These are phyloP conservation scores for Tarsius wallacei DNA, from an alignment of 2,797 vertebrate species.

Conservation along the genomic window DNA sequence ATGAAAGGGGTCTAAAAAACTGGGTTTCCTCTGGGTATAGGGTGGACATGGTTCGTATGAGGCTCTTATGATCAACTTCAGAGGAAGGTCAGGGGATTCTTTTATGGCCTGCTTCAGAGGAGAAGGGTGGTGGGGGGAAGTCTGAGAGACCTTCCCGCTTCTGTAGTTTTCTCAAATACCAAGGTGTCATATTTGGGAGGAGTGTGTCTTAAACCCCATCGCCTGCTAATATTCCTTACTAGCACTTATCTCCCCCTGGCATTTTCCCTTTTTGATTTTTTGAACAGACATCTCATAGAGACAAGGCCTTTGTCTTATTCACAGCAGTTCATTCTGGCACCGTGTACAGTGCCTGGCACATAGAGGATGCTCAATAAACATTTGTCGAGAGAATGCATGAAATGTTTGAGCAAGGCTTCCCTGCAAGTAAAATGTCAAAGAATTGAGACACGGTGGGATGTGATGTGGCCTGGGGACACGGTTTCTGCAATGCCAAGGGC, in stretches of 20 bases:
- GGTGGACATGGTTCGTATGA: not conserved
- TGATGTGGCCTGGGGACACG: not conserved
- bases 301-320: not conserved
- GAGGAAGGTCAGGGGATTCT: not conserved
- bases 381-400: not conserved
- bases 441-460: not conserved
- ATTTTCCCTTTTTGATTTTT: not conserved
- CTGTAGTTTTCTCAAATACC: not conserved
- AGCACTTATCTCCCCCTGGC: not conserved
- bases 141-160: not conserved
- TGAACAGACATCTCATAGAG: not conserved
- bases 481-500: not conserved
- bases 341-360: accelerated
- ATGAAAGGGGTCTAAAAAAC: accelerated
- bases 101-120: not conserved
- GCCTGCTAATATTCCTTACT: not conserved
- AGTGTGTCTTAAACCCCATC: not conserved
- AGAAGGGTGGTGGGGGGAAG: not conserved
- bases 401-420: not conserved
- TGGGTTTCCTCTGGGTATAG: not conserved
- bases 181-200: not conserved
- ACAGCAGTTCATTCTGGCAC: not conserved
- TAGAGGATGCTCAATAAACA: not conserved
- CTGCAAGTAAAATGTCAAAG: not conserved
- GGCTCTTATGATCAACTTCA: not conserved